Base-by-base conservation (phyloP, 2,113 vertebrate genomes). In the Peromyscus maniculatus region DNA sequence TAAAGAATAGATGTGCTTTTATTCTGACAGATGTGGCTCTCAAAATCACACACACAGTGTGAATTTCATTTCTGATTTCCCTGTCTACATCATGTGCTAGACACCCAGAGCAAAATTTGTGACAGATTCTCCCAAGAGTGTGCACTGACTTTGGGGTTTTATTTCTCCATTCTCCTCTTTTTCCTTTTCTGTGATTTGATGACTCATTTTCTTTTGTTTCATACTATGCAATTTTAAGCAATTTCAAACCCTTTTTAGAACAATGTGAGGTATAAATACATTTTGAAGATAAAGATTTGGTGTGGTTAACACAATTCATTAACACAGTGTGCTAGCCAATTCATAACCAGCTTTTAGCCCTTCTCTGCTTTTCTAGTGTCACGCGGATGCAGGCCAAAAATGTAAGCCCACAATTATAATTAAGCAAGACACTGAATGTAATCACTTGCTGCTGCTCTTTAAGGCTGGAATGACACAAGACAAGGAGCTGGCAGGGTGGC, bases 231-330 rank as follows among this genome's bases (percentile, higher is more conserved):
- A 96, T 96, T 97, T 97, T 79, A 97, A 96, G 88, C 88, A 21
- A 80, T 92, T 77, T 96, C 83, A 67, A 93, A 24, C 33, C 33
- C 9, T 69, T 94, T 95, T 96, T 91, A 78, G 94, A 97, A 95
- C 78, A 95, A 87, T 89, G 43, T 26, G 90, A 94, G 39, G 72
- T 79, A 96, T 91, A 97, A 97, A 97, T 96, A 97, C 91, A 94
- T 57, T 94, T 21, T 80, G 71, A 95, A 78, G 87, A 94, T 91
- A 88, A 87, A 87, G 88, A 62, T 82, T 86, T 78, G 55, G 75
- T 91, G 59, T 96, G 80, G 75, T 93, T 96, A 91, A 92, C 84
- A 93, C 69, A 87, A 74, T 75, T 95, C 92, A 92, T 90, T 59
- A 90, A 88, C 87, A 89, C 66, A 82, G 39, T 64, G 71, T 26